A percentile compares a stretch with the other conserved stretches of the same genome.
Conservation (phyloP, 2,797 vertebrate genomes). For the Enoplosus armatus region DNA sequence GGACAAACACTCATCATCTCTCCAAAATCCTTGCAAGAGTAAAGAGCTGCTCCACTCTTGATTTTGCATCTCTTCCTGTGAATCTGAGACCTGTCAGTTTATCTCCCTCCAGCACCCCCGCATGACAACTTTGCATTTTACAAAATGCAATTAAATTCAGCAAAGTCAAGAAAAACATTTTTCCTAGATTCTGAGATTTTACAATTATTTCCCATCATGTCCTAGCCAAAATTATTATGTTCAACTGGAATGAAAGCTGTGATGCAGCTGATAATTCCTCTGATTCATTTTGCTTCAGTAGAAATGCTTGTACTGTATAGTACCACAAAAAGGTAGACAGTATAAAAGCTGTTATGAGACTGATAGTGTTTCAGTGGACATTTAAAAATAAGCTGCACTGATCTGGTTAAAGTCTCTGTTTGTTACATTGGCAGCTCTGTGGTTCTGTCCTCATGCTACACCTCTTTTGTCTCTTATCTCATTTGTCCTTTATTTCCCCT, state of each 20-base stretch:
- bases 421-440: slow-evolving; percentile 20
- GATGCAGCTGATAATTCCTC: not conserved
- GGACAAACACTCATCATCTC: too few species aligned
- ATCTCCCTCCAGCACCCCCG: not conserved
- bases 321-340: not conserved
- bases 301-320: not conserved
- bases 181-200: not conserved
- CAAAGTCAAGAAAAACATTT: not conserved
- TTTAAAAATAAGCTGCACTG: slow-evolving; percentile 2
- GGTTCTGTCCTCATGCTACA: not conserved
- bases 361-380: not conserved
- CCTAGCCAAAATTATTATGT: not conserved
- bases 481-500: not conserved
- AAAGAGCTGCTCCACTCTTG: too few species aligned
- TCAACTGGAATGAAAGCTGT: not conserved
- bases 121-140: not conserved
- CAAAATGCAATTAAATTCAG: not conserved
- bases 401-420: slow-evolving; percentile 54
- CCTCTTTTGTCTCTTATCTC: not conserved
- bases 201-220: not conserved
- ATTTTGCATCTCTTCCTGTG: too few species aligned
- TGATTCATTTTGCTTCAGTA: not conserved
- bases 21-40: too few species aligned
- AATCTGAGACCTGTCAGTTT: too few species aligned
- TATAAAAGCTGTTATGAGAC: not conserved